Conservation (phyloP, 2,113 vertebrate species). For the Apaloderma vittatum region DNA sequence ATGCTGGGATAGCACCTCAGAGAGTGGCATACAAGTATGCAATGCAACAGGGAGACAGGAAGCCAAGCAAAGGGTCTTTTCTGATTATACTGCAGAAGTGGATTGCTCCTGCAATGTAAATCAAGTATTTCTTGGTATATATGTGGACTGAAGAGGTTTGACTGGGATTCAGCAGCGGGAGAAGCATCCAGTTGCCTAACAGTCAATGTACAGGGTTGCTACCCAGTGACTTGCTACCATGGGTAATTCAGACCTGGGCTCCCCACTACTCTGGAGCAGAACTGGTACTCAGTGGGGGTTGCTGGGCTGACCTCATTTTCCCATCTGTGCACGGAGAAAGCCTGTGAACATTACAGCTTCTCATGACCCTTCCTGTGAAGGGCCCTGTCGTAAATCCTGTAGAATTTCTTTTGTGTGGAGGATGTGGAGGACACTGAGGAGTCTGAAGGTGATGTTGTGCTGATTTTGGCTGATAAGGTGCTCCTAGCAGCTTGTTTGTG, state of each 20-base stretch:
- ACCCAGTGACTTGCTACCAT: neutral
- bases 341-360: neutral
- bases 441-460: neutral
- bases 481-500: neutral
- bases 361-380: neutral
- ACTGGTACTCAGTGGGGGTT: neutral
- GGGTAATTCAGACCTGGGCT: neutral
- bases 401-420: neutral
- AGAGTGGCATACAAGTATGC: neutral
- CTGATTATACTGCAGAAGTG: neutral
- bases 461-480: neutral
- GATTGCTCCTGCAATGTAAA: neutral
- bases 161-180: neutral
- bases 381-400: neutral
- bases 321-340: neutral
- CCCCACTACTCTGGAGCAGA: neutral
- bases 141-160: neutral
- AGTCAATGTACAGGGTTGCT: neutral
- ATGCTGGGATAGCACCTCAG: neutral
- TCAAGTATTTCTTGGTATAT: neutral
- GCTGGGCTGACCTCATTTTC: neutral
- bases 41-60: neutral
- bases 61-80: neutral
- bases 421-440: neutral
- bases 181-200: neutral